Conservation (phyloP, 2,113 vertebrate genomes). For the Chaetops frenatus region DNA sequence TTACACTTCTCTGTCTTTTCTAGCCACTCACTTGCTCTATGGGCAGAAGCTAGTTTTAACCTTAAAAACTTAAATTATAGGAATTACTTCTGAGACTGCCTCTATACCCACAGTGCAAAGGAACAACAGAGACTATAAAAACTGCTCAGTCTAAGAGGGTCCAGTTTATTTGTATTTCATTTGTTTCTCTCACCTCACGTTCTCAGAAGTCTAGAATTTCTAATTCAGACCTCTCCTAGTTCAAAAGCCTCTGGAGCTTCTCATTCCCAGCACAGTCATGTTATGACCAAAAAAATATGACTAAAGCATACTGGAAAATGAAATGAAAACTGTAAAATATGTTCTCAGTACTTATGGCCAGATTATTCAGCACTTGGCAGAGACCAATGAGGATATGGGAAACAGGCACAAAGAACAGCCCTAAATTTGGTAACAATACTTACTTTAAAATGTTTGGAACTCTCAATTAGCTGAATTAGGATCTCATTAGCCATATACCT, state of each 20-base stretch:
- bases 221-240: background rate
- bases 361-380: constrained; percentile 43
- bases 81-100: background rate
- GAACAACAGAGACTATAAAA: background rate
- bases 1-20: background rate
- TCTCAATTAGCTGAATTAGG: background rate
- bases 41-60: background rate
- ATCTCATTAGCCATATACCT: background rate
- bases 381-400: background rate
- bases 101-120: background rate
- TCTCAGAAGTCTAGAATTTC: background rate
- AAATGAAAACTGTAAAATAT: constrained; percentile 22
- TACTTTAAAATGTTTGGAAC: background rate
- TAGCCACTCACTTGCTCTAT: background rate
- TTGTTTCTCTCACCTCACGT: background rate
- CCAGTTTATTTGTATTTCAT: background rate
- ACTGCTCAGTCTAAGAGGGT: background rate
- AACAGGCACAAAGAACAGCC: background rate
- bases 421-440: background rate
- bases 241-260: background rate
- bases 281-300: background rate
- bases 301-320: background rate
- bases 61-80: background rate
- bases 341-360: constrained; percentile 1
- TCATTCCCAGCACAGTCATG: background rate